Base-by-base conservation (phyloP, 2,113 vertebrate species). In the Mesitornis unicolor region DNA sequence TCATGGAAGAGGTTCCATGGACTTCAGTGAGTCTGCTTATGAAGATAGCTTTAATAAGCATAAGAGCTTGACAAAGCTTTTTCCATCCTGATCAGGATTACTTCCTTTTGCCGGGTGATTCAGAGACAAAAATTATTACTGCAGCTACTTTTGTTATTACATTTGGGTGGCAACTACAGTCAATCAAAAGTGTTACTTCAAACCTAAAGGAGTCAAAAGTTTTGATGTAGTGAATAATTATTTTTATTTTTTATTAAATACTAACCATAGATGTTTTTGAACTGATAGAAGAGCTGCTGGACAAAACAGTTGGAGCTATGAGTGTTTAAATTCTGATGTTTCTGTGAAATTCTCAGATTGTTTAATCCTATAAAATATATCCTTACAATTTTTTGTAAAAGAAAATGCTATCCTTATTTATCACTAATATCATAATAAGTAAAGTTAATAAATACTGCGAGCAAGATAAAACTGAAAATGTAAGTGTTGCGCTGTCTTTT, bases 291-390 rank as follows among this genome's bases (percentile, higher is more conserved):
- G 50, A 89, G 87, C 77, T 96, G 73, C 84, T 96, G 96, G 92
- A 90, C 74, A 74, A 91, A 81, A 96, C 76, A 93, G 88, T 92
- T 90, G 96, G 90, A 97, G 93, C 83, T 97, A 95, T 56, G 75
- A 96, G 96, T 96, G 90, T 96, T 96, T 83, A 94, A 97, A 97
- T 96, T 97, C 97, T 98, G 97, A 97, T 80, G 95, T 98, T 98
- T 98, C 97, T 97, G 96, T 98, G 97, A 98, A 98, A 98, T 97
- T 67, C 95, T 98, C 97, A 97, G 98, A 98, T 95, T 97, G 95
- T 97, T 98, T 93, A 93, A 95, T 95, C 69, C 81, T 95, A 83
- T 77, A 73, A 92, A 76, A 79, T 93, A 97, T 95, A 95, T 90
- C 90, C 86, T 97, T 97, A 97, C 90, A 91, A 43, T 95, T 98